These are phyloP conservation scores for Microchrysa polita DNA, from an alignment of 2,888 invertebrate species.

Conservation along the genomic window DNA sequence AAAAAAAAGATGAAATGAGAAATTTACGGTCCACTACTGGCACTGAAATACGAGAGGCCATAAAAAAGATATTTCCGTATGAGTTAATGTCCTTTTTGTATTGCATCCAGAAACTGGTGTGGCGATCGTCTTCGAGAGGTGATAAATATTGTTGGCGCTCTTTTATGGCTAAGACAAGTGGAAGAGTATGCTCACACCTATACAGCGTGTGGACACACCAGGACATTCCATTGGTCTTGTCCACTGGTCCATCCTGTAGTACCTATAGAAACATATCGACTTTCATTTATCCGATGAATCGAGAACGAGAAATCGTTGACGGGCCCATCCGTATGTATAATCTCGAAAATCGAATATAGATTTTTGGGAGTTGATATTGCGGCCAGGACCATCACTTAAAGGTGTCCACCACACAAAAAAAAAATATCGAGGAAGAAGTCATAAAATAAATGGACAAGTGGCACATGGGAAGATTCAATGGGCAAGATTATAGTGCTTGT, in stretches of 20 bases:
- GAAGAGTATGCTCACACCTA: conserved; percentile 15
- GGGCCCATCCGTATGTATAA: not conserved
- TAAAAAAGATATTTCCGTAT: conserved; percentile 50
- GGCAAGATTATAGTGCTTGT: conserved; percentile 33
- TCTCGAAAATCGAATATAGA: too few relatives aligned
- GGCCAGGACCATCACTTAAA: conserved; percentile 11
- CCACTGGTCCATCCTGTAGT: too few relatives aligned
- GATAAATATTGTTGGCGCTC: conserved; percentile 43
- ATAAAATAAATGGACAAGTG: conserved; percentile 29
- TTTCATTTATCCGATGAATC: not conserved
- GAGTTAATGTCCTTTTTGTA: conserved; percentile 48
- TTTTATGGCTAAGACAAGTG: conserved; percentile 27
- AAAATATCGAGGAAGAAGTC: too few relatives aligned
- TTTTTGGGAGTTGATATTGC: conserved; percentile 18
- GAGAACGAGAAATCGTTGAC: not conserved
- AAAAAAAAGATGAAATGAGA: not conserved
- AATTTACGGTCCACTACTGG: conserved; percentile 48
- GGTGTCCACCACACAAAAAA: conserved; percentile 13
- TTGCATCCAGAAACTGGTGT: conserved; percentile 12
- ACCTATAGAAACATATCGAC: not conserved
- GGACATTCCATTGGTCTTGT: not conserved
- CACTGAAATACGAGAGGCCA: conserved; percentile 48
- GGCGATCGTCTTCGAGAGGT: conserved; percentile 32
- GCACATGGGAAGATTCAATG: conserved; percentile 24
- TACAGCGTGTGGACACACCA: too few relatives aligned